Evolutionary conservation across 1,140 invertebrate genomes (phyloP).

Genomic region (Pseudomyrmex sp.): DNA sequence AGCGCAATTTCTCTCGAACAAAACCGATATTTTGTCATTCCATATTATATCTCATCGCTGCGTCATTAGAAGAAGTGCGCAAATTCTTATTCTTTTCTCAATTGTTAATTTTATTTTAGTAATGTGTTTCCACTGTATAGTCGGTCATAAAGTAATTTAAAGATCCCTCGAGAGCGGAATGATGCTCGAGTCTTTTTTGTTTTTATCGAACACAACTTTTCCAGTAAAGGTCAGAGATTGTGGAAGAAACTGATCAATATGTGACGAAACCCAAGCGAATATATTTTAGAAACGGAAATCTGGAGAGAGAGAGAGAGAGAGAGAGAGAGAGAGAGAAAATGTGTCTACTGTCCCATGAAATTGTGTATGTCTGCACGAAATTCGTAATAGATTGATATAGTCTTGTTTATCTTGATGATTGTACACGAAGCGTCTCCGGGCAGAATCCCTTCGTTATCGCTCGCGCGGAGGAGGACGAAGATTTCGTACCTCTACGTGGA

Average conservation of each 20-base stretch:
- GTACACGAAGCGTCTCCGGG: not conserved
- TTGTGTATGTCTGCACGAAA: not conserved
- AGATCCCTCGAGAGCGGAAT: too few species aligned
- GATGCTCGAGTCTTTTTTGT: too few species aligned
- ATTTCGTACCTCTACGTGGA: not conserved
- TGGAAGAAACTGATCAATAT: conserved; percentile 24
- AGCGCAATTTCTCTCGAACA: not conserved
- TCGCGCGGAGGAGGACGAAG: not conserved
- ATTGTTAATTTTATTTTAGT: not conserved
- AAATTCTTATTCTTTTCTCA: not conserved
- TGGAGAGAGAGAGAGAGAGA: too few species aligned
- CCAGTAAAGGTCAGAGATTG: not conserved
- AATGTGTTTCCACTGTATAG: too few species aligned
- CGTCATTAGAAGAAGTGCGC: not conserved
- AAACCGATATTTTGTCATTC: not conserved
- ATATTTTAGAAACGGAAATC: not conserved
- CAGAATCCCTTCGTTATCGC: not conserved
- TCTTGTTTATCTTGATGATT: conserved; percentile 39
- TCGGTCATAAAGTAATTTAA: too few species aligned
- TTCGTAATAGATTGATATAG: conserved; percentile 8
- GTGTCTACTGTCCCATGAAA: too few species aligned
- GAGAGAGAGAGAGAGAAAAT: not conserved
- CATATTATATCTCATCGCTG: not conserved
- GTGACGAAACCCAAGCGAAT: not conserved
- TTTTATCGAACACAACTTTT: conserved; percentile 37